phyloP scores from a whole-genome alignment of 2,113 vertebrate species.

The Atrichornis clamosus region DNA sequence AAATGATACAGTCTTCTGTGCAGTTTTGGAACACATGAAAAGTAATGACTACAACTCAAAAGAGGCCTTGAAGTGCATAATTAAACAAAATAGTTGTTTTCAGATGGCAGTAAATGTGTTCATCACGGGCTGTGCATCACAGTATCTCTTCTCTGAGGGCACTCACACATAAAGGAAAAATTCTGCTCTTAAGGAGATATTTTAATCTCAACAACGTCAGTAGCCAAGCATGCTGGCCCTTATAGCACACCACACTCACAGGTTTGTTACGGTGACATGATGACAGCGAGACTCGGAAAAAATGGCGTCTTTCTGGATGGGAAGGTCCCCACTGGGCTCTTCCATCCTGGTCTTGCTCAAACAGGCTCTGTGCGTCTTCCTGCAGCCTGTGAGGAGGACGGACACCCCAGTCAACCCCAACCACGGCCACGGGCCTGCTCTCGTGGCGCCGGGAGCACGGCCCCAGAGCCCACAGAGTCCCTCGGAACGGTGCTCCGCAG shows the following conservation, averaged over 20 bases:
- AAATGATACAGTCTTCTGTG: background rate
- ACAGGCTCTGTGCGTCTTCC: background rate
- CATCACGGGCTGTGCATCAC: background rate
- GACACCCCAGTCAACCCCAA: background rate
- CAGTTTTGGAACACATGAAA: background rate
- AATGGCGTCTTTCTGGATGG: background rate
- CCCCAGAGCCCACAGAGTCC: background rate
- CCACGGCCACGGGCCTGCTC: background rate
- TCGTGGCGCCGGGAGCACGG: background rate
- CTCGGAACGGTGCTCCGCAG: background rate
- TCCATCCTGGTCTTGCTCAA: conserved; percentile 19
- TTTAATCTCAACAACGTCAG: background rate
- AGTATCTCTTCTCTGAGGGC: background rate
- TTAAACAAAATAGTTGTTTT: background rate
- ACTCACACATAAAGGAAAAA: background rate
- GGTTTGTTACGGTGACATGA: background rate
- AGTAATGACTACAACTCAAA: background rate
- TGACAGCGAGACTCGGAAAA: background rate
- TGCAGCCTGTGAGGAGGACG: background rate
- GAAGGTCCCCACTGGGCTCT: background rate
- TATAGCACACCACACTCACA: conserved; percentile 27
- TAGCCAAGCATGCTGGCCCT: background rate
- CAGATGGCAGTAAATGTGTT: background rate
- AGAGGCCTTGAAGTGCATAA: fast-evolving
- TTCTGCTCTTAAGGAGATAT: background rate